Conservation (phyloP, 2,797 vertebrate genomes). For the Carcharodon carcharias region DNA sequence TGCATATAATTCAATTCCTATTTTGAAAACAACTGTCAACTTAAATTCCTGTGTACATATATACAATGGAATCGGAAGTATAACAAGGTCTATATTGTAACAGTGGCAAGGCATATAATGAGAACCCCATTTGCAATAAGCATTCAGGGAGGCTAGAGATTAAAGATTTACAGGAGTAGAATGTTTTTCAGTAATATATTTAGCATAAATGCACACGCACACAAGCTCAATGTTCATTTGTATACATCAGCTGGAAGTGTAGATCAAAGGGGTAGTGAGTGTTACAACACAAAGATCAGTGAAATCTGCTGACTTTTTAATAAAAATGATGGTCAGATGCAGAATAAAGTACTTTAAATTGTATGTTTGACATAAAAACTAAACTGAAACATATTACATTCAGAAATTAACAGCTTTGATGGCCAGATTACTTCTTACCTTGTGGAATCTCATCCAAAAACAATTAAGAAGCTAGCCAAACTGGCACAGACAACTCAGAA, state of each 20-base stretch:
- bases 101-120: not conserved
- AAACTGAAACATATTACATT: not conserved
- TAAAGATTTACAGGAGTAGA: not conserved
- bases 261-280: not conserved
- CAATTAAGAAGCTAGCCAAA: not conserved
- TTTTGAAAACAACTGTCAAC: not conserved
- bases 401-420: not conserved
- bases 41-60: not conserved
- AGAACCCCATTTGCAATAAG: not conserved
- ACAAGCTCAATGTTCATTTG: not conserved
- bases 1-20: not conserved
- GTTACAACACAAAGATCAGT: not conserved
- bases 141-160: not conserved
- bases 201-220: not conserved
- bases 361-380: not conserved
- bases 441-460: not conserved
- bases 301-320: not conserved
- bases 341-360: not conserved
- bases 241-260: not conserved
- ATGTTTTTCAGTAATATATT: not conserved
- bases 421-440: not conserved
- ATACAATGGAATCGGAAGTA: not conserved
- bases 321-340: not conserved
- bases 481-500: not conserved
- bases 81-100: not conserved